Percentiles rank a stretch among this genome's conserved stretches.
Conservation (phyloP, 2,797 vertebrate genomes). For the Peromyscus melanophrys region DNA sequence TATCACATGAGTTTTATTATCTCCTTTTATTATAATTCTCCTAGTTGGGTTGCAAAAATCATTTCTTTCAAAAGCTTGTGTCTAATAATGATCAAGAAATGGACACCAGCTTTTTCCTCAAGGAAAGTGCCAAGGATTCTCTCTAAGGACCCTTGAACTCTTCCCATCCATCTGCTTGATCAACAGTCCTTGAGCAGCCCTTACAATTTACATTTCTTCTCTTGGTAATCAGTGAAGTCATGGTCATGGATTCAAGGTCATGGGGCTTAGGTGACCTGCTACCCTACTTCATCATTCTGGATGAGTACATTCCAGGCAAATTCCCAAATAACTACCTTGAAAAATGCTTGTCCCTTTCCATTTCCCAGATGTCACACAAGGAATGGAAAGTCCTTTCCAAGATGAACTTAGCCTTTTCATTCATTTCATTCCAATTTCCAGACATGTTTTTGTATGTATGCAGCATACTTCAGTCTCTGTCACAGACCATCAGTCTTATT, state of each 20-base stretch:
- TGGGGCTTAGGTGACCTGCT: neutral
- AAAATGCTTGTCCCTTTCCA: neutral
- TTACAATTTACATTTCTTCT: neutral
- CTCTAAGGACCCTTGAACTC: neutral
- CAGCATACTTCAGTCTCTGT: neutral
- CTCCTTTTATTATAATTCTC: neutral
- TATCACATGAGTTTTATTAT: neutral
- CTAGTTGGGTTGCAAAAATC: neutral
- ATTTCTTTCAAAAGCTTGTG: slow-evolving; percentile 12
- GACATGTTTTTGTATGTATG: neutral
- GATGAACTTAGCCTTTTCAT: neutral
- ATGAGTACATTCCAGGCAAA: neutral
- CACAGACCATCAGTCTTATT: neutral
- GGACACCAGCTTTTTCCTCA: neutral
- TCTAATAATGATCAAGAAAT: slow-evolving; percentile 6
- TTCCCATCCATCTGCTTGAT: neutral
- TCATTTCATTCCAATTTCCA: neutral
- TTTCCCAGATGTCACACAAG: neutral
- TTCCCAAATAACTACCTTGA: neutral
- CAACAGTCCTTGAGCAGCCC: neutral
- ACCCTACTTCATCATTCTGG: neutral
- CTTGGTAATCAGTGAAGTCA: neutral
- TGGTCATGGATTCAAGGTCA: neutral
- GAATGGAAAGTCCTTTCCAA: neutral
- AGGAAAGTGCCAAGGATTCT: neutral